Evolutionary conservation across 2,113 vertebrate species (phyloP), one percentile per base, ranked within the genome.

Genomic region (Hippoglossus stenolepis): DNA sequence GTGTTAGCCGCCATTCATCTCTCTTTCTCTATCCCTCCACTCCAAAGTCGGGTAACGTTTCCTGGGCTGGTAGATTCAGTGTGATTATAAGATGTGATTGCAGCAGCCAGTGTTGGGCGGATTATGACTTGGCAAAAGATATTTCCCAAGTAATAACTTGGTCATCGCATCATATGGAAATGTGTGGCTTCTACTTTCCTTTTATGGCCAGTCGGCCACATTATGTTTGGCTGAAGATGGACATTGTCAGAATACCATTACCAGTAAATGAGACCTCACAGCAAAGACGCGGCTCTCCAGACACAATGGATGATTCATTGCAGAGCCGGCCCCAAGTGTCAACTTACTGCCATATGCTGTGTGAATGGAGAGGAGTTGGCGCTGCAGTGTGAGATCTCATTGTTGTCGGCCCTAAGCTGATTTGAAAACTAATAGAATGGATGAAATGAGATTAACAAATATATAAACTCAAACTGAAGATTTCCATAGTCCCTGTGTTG

Each of bases 281-380:
- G 75, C 53, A 53, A 70, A 73, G n/a, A 62, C 70, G 23, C 51
- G 57, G 57, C 35, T 77, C 61, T 84, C 56, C 77, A 86, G 65
- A 88, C 65, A 86, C 79, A 91, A 90, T 84, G 80, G 78, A 60
- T 35, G 62, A 83, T 87, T 82, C 69, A 86, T 82, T 62, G 56
- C 67, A 57, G 47, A 79, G 53, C 35, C 45, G 60, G 59, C n/a
- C 45, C 38, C 26, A 59, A 53, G 58, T 60, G 78, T 84, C 71
- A 75, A 58, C 76, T 78, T 17, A 14, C 65, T 45, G 54, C 56
- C 68, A 73, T 75, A 74, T 69, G 77, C 73, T 69, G 67, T 17
- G 51, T 40, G 64, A 70, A 47, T 18, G 64, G 35, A 75, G 58
- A 82, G 26, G 7, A n/a, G 65, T 73, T 28, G 63, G 59, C 65